These are phyloP conservation scores for Platycercus adscitus DNA, from an alignment of 2,113 vertebrate species.

Conservation along the genomic window DNA sequence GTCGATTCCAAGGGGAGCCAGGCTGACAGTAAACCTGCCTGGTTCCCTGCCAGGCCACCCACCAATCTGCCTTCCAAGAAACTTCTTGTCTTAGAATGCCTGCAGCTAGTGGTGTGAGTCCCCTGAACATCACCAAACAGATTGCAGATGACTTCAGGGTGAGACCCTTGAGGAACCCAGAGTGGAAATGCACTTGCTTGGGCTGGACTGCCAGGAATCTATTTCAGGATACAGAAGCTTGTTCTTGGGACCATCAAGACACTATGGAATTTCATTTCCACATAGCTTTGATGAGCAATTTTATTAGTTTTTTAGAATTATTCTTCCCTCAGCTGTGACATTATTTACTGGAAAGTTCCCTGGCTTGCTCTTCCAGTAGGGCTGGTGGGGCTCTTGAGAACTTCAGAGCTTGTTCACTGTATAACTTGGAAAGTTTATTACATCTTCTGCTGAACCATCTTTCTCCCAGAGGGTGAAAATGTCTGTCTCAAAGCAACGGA, in stretches of 20 bases:
- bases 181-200: neutral
- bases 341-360: neutral
- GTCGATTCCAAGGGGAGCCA: neutral
- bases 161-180: neutral
- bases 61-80: neutral
- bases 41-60: neutral
- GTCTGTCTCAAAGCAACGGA: neutral
- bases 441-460: neutral
- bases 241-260: neutral
- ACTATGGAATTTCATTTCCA: neutral
- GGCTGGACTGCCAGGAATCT: neutral
- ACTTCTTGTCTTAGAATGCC: neutral
- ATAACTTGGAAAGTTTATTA: neutral
- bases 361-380: neutral
- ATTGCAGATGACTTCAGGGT: neutral
- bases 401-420: neutral
- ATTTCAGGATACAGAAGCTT: neutral
- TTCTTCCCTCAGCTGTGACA: neutral
- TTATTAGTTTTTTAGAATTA: neutral
- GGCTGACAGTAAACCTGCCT: neutral
- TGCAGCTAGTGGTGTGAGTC: neutral
- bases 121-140: neutral
- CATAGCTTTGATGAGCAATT: neutral
- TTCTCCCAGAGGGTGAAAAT: neutral
- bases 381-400: neutral